phyloP scores from a whole-genome alignment of 2,797 vertebrate genomes.

The Sebastes kiyomatsui region DNA sequence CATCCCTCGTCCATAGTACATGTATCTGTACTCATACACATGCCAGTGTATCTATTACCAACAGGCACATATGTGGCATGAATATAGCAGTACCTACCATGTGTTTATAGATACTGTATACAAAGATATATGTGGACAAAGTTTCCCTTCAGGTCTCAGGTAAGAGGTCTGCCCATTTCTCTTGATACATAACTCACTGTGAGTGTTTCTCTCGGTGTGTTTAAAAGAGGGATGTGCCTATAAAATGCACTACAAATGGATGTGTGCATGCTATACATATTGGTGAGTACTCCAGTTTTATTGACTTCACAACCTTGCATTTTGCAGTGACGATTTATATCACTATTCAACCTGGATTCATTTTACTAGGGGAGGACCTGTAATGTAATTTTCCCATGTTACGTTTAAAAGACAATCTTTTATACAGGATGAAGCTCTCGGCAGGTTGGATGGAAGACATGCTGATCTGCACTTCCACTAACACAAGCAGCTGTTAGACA shows the following conservation, averaged over 20 bases:
- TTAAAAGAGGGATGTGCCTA: neutral
- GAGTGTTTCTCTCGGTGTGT: neutral
- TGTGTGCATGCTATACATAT: neutral
- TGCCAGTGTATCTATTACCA: neutral
- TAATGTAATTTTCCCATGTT: neutral
- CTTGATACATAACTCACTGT: neutral
- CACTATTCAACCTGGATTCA: neutral
- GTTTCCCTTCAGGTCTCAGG: neutral
- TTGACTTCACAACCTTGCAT: constrained; percentile 13
- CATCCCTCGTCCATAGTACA: too few relatives aligned
- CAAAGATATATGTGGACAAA: neutral
- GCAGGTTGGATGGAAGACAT: neutral
- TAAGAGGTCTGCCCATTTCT: neutral
- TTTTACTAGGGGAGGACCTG: neutral
- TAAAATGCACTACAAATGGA: neutral
- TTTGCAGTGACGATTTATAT: constrained; percentile 15
- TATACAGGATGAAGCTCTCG: neutral
- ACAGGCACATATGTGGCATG: neutral
- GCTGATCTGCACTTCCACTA: constrained; percentile 30
- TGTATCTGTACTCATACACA: neutral
- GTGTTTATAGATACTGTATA: neutral
- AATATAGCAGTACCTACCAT: rapidly evolving
- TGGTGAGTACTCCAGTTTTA: neutral
- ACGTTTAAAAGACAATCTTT: neutral
- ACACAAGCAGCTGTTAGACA: constrained; percentile 40